Conservation (phyloP, 2,797 vertebrate genomes). For the Pseudomugil gertrudae region DNA sequence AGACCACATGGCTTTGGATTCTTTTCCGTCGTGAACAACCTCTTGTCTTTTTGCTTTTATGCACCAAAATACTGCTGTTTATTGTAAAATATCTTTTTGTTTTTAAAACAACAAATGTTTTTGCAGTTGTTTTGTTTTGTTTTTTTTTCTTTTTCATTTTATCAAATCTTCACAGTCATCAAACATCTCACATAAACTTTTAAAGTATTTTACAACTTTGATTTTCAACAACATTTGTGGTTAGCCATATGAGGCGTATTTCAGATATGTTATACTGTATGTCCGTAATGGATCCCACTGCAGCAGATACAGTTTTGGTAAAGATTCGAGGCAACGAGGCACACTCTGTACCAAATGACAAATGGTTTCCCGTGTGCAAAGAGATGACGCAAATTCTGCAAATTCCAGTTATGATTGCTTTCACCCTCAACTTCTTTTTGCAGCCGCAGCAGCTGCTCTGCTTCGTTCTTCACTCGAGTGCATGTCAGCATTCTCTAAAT, state of each 20-base stretch:
- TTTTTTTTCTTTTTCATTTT: background rate
- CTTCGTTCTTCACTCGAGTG: constrained; percentile 12
- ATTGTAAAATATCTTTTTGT: too few relatives aligned
- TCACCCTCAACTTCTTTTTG: constrained; percentile 17
- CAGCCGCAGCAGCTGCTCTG: constrained; percentile 25
- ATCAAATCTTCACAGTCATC: too few relatives aligned
- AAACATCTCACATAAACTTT: too few relatives aligned
- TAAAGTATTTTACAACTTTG: too few relatives aligned
- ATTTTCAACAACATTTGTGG: too few relatives aligned
- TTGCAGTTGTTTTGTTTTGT: too few relatives aligned
- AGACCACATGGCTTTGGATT: background rate
- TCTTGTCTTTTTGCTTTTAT: background rate
- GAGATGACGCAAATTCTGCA: constrained; percentile 32
- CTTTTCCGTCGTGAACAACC: background rate
- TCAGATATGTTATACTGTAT: background rate
- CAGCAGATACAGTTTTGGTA: constrained; percentile 11
- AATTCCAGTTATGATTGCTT: constrained; percentile 7
- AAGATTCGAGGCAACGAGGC: background rate
- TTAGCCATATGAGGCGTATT: too few relatives aligned
- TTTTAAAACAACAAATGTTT: too few relatives aligned
- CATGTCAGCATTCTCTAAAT: constrained; percentile 8
- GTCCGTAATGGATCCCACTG: background rate
- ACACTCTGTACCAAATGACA: background rate
- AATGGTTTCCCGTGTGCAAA: constrained; percentile 6
- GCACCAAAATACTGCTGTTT: background rate